Conservation (phyloP, 1,140 invertebrate species). For the Listronotus bonariensis region DNA sequence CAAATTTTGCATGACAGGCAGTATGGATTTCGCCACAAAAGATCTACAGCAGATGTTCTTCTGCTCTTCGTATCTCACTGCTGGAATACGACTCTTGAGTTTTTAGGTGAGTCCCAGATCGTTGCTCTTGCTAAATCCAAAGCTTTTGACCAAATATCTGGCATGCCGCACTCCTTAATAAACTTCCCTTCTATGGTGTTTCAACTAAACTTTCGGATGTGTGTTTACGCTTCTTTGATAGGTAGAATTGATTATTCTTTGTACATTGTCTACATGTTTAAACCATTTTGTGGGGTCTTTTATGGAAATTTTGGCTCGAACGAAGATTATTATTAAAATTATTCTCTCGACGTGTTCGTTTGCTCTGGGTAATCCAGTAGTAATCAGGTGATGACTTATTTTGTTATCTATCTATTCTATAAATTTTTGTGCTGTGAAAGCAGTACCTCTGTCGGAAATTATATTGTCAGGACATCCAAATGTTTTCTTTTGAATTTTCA, state of each 20-base stretch:
- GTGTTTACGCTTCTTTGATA: slow-evolving; percentile 47
- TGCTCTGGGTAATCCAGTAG: slow-evolving; percentile 46
- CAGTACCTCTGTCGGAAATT: slow-evolving; percentile 50
- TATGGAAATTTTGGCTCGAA: slow-evolving; percentile 43
- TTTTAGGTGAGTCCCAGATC: too few species aligned
- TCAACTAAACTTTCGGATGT: too few species aligned
- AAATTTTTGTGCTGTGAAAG: slow-evolving; percentile 52
- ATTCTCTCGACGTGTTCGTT: slow-evolving; percentile 52
- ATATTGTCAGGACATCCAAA: slow-evolving; percentile 53
- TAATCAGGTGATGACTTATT: slow-evolving; percentile 44
- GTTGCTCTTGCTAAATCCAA: too few species aligned
- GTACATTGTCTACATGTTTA: slow-evolving; percentile 43
- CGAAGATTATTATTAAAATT: slow-evolving; percentile 45
- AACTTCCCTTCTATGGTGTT: too few species aligned
- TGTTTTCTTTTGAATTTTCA: slow-evolving; percentile 15
- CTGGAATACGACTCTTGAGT: too few species aligned
- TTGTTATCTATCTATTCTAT: slow-evolving; percentile 42
- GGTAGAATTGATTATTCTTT: slow-evolving; percentile 50
- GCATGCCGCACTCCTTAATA: too few species aligned
- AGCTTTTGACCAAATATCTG: too few species aligned
- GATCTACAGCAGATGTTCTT: too few species aligned
- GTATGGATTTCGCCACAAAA: too few species aligned
- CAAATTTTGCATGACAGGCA: too few species aligned
- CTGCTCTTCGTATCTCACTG: too few species aligned
- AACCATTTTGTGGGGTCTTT: slow-evolving; percentile 47